Base-by-base conservation (phyloP, 2,888 invertebrate genomes). In the Neoaliturus tenellus region DNA sequence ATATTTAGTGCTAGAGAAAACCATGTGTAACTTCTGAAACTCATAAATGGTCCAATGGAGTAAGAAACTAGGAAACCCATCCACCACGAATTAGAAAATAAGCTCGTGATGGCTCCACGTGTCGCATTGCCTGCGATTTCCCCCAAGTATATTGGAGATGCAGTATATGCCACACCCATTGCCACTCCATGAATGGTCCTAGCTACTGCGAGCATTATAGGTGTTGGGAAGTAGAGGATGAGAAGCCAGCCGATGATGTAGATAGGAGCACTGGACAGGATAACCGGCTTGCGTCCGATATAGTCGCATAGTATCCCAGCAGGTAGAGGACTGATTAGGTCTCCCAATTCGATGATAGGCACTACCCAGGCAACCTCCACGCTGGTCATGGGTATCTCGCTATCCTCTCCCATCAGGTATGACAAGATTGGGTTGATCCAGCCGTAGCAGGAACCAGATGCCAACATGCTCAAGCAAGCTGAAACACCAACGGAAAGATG, bases 81-180 rank as follows among this genome's bases (percentile, higher is more conserved):
- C 14, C 88, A 92, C 88, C 91, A 91, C 89, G 69, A 69, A 41
- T 48, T 71, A 17, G 62, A 71, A 23, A 85, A 58, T 12, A 85
- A 75, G n/a, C 67, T 83, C 10, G 83, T 83, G n/a, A 93, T 92
- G 28, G 93, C 93, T 20, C 94, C 94, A 80, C 94, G 91, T 81
- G 93, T 91, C 48, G 84, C 67, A 14, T 86, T 86, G 20, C 84
- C 84, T 8, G 87, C 86, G n/a, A 97, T 95, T 90, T 98, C 98
- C 62, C 96, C 96, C 85, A 97, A 93, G 90, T 98, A 98, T 93
- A 97, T 96, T 0, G 98, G 97, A 0, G 95, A 93, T 0, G 95
- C 93, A 0, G 95, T 94, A 91, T 95, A 95, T 17, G 94, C 91
- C 88, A 95, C 93, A 0, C 95, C 95, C 80, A 83, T 67, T 2